Conservation (phyloP, 2,888 invertebrate genomes). For the Athetis lepigone region DNA sequence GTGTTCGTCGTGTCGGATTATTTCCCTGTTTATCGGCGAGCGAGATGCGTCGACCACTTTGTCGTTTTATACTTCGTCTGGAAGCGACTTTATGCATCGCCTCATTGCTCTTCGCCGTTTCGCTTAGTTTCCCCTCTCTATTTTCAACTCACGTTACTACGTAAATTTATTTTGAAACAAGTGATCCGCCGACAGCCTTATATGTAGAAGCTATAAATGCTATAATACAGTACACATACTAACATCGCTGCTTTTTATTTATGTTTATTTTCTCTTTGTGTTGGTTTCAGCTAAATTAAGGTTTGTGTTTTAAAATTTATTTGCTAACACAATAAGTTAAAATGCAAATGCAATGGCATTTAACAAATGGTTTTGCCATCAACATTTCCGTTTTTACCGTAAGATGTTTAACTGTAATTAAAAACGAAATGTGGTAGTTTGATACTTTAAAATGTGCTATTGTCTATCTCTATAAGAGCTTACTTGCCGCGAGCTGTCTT, state of each 20-base stretch:
- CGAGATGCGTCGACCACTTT: conserved; percentile 88
- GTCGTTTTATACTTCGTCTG: conserved; percentile 89
- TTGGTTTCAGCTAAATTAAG: conserved; percentile 24
- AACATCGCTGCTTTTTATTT: conserved; percentile 57
- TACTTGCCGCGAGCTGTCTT: too few species aligned
- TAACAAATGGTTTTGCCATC: too few species aligned
- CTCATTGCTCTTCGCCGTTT: conserved; percentile 89
- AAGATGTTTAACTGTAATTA: too few species aligned
- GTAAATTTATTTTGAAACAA: conserved; percentile 84
- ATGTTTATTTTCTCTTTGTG: conserved; percentile 43
- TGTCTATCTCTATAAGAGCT: too few species aligned
- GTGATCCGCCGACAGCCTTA: conserved; percentile 71
- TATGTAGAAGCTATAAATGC: conserved; percentile 38
- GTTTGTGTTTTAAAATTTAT: conserved; percentile 8
- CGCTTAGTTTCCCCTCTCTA: conserved; percentile 87
- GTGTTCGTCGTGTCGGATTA: conserved; percentile 83
- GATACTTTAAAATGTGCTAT: too few species aligned
- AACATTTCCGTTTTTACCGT: too few species aligned
- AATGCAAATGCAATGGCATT: too few species aligned
- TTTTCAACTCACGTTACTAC: conserved; percentile 88
- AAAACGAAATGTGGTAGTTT: too few species aligned
- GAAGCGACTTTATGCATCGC: conserved; percentile 87
- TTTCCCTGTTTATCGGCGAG: conserved; percentile 84
- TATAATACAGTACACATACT: background rate
- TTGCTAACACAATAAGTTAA: background rate